Evolutionary conservation across 64 coral and sea anemone genomes (phyloP).

Genomic region (Actinia equina): DNA sequence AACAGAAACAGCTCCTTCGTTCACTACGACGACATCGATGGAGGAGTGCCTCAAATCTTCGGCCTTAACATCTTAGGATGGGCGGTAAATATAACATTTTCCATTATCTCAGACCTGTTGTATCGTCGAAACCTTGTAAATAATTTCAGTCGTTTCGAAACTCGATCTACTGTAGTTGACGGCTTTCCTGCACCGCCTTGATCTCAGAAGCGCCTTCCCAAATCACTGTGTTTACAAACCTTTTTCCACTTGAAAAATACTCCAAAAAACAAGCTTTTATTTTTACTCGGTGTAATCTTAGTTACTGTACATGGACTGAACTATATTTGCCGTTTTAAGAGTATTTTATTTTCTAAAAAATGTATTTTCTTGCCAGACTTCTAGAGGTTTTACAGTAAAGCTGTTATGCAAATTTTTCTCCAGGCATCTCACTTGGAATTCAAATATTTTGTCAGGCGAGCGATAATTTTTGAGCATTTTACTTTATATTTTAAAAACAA

Average conservation of each 20-base stretch:
- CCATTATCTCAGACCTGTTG: background rate
- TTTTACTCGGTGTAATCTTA: background rate
- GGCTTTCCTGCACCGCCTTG: background rate
- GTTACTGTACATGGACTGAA: background rate
- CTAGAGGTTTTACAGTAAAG: background rate
- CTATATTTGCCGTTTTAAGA: background rate
- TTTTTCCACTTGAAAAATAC: background rate
- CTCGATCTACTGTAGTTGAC: background rate
- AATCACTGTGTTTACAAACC: background rate
- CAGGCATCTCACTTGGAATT: background rate
- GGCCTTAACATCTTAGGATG: slow-evolving; percentile 87
- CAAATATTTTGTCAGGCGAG: background rate
- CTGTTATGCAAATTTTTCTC: background rate
- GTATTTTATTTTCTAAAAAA: background rate
- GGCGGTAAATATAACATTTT: slow-evolving; percentile 53
- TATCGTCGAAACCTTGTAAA: background rate
- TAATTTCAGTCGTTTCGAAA: background rate
- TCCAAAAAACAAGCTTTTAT: background rate
- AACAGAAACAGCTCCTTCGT: background rate
- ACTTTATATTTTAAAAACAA: background rate
- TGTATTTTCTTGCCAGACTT: background rate
- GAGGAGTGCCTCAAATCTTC: slow-evolving; percentile 83
- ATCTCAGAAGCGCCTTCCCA: background rate
- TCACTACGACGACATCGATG: slow-evolving; percentile 69
- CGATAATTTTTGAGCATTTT: background rate